Conservation (phyloP, 2,113 vertebrate species). For the Stomatorhinus ivindoensis region DNA sequence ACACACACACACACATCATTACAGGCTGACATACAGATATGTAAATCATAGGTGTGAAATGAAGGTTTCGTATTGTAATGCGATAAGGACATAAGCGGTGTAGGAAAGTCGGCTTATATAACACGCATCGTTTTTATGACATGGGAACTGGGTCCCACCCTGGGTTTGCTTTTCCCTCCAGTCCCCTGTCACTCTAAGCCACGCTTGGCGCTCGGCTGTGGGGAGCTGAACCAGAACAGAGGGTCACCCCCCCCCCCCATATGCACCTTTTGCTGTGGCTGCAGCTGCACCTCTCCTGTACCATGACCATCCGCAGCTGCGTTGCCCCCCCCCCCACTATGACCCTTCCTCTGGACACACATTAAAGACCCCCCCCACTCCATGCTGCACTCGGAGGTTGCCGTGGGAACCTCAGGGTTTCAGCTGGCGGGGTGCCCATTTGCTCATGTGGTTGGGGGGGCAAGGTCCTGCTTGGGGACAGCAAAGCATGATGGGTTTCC, state of each 20-base stretch:
- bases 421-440: conserved; percentile 37
- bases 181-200: conserved; percentile 24
- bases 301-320: conserved; percentile 37
- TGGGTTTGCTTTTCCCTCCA: not conserved
- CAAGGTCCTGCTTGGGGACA: conserved; percentile 14
- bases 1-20: not conserved
- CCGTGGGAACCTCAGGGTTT: conserved; percentile 30
- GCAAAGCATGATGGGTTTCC: conserved; percentile 11
- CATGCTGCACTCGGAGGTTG: conserved; percentile 20
- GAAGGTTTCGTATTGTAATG: not conserved
- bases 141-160: not conserved
- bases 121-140: not conserved
- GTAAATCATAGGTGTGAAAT: not conserved
- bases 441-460: not conserved
- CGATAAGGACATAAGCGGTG: not conserved
- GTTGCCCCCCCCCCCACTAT: conserved; percentile 20
- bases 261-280: conserved; percentile 36
- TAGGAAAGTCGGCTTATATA: not conserved
- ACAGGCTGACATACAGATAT: not conserved
- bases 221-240: conserved; percentile 36
- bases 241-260: conserved; percentile 27
- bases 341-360: conserved; percentile 32
- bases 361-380: conserved; percentile 26
- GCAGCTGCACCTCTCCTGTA: conserved; percentile 28
- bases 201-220: conserved; percentile 29